Conservation (phyloP, 92 coral and sea anemone species). For the Muricea muricata region DNA sequence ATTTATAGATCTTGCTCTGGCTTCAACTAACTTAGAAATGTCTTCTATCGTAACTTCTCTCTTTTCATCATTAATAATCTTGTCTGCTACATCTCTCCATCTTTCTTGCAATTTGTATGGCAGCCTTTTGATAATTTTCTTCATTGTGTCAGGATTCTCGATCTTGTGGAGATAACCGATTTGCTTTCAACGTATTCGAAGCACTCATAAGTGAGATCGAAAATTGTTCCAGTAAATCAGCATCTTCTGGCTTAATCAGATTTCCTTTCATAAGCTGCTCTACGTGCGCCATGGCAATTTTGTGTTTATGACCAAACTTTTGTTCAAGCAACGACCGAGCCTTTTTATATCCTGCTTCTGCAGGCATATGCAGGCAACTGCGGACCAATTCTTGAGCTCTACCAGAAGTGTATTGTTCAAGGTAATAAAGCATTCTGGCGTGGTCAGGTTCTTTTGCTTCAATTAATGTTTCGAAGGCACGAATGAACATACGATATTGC, state of each 20-base stretch:
- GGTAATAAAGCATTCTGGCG: neutral
- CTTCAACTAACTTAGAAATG: neutral
- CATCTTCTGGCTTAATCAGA: neutral
- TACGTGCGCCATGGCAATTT: neutral
- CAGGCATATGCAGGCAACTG: neutral
- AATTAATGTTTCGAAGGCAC: neutral
- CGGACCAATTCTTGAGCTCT: neutral
- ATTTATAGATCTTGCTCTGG: neutral
- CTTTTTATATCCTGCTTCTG: neutral
- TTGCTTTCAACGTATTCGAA: neutral
- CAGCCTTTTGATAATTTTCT: neutral
- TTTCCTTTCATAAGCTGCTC: neutral
- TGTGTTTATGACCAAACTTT: neutral
- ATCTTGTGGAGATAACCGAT: neutral
- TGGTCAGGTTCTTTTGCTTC: neutral
- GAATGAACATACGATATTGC: constrained; percentile 23
- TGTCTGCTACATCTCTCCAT: neutral
- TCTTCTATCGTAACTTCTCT: neutral
- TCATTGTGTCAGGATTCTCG: neutral
- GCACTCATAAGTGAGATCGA: neutral
- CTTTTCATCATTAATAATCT: neutral
- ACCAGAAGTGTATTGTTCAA: neutral
- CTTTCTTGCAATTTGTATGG: neutral
- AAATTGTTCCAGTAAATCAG: neutral
- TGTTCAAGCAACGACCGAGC: neutral